phyloP scores from a whole-genome alignment of 1,140 invertebrate species.

The Macrobrachium rosenbergii region DNA sequence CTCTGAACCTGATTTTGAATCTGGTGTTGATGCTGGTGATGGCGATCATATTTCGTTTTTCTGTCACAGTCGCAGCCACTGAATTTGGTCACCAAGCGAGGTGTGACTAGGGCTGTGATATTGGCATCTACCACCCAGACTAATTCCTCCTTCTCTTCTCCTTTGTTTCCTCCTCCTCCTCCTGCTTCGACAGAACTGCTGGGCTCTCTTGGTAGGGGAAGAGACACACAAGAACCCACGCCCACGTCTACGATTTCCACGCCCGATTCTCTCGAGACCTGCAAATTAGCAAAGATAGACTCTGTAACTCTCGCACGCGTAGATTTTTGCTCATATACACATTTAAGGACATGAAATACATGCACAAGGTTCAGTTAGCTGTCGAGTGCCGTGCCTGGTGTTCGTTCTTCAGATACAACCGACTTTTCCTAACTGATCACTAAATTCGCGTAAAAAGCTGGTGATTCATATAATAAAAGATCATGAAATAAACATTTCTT shows the following conservation, averaged over 20 bases:
- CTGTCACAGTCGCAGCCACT: constrained; percentile 39
- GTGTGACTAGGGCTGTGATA: constrained; percentile 38
- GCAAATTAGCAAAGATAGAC: background rate
- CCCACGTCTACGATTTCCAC: constrained; percentile 39
- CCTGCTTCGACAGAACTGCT: background rate
- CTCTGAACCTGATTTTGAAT: background rate
- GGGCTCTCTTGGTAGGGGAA: background rate
- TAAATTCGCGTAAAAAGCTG: no score
- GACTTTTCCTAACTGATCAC: no score
- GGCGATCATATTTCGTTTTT: constrained; percentile 17
- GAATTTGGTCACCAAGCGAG: constrained; percentile 23
- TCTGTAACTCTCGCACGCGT: background rate
- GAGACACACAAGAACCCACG: constrained; percentile 29
- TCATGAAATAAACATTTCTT: no score
- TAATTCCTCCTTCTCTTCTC: no score
- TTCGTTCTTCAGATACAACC: no score
- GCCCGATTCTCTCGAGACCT: constrained; percentile 9
- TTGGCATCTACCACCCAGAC: constrained; percentile 52
- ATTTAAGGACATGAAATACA: background rate
- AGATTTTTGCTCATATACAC: background rate
- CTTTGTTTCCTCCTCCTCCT: background rate
- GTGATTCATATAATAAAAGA: no score
- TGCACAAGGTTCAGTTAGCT: background rate
- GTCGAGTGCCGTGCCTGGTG: no score
- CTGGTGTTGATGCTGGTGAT: constrained; percentile 18